Conservation (phyloP, 1,140 invertebrate species). For the Theocolax elegans region DNA sequence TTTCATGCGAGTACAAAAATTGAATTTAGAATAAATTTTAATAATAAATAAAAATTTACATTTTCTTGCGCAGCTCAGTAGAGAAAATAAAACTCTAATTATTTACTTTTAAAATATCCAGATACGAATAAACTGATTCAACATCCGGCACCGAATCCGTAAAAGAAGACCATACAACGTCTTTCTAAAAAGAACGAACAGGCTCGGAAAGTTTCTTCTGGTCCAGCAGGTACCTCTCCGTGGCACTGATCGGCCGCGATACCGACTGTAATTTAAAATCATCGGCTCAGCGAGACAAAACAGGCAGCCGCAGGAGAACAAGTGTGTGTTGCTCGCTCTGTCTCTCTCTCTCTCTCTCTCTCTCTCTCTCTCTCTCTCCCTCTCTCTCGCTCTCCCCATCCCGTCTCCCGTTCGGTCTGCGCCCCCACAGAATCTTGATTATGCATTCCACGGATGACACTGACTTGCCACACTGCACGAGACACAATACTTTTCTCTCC, state of each 20-base stretch:
- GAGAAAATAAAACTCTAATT: too few relatives aligned
- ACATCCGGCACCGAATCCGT: too few relatives aligned
- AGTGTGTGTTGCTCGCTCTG: slow-evolving; percentile 46
- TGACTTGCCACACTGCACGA: slow-evolving; percentile 2
- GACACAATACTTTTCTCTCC: too few relatives aligned
- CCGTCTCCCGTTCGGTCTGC: neutral
- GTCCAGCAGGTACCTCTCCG: slow-evolving; percentile 53
- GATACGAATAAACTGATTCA: too few relatives aligned
- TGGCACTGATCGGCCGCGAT: slow-evolving; percentile 59
- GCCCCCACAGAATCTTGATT: slow-evolving; percentile 58
- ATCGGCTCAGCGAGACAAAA: slow-evolving; percentile 58
- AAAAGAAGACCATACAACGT: too few relatives aligned
- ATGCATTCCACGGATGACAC: slow-evolving; percentile 57
- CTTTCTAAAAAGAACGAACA: slow-evolving; percentile 10
- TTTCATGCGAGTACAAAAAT: too few relatives aligned
- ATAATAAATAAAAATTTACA: too few relatives aligned
- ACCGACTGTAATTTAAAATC: slow-evolving; percentile 59
- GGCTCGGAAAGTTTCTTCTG: slow-evolving; percentile 35
- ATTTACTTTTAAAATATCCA: too few relatives aligned
- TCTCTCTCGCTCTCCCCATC: too few relatives aligned
- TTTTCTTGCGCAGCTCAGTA: too few relatives aligned
- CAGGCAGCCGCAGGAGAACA: slow-evolving; percentile 52
- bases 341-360: neutral
- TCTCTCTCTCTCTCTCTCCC: too few relatives aligned
- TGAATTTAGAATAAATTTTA: too few relatives aligned